Conservation (phyloP, 2,113 vertebrate genomes). For the Eptatretus burgeri region DNA sequence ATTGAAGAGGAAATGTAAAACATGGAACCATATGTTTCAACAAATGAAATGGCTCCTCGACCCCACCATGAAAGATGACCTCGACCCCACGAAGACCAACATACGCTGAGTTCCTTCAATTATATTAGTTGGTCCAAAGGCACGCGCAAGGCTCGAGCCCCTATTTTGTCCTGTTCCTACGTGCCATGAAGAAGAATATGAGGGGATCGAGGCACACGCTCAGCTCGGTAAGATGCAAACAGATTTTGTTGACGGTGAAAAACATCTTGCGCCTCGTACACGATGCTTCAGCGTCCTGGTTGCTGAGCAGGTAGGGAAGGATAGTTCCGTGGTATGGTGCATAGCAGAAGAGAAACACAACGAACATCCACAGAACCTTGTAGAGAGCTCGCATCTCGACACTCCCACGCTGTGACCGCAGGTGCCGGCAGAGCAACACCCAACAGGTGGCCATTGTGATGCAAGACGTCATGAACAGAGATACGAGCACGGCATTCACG, state of each 20-base stretch:
- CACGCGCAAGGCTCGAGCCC: too few species aligned
- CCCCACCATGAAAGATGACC: too few species aligned
- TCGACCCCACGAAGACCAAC: too few species aligned
- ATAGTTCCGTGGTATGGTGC: conserved; percentile 1
- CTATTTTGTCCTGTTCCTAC: not conserved
- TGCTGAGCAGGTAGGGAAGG: not conserved
- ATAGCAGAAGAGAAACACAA: conserved; percentile 1
- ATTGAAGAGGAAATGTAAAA: too few species aligned
- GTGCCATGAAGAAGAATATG: not conserved
- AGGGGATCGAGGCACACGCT: conserved; percentile 5
- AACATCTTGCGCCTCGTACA: not conserved
- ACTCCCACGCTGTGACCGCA: not conserved
- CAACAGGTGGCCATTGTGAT: not conserved
- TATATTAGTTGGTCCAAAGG: too few species aligned
- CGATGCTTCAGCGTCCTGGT: not conserved
- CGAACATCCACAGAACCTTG: conserved; percentile 7
- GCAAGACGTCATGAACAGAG: not conserved
- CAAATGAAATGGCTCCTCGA: too few species aligned
- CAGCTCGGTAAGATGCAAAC: conserved; percentile 2
- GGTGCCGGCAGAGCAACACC: not conserved
- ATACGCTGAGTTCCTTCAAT: too few species aligned
- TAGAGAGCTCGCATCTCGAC: conserved; percentile 4
- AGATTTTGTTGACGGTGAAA: conserved; percentile 1
- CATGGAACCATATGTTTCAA: too few species aligned
- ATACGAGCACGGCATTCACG: not conserved